phyloP scores from a whole-genome alignment of 2,888 invertebrate species.

The Nemurella pictetii region DNA sequence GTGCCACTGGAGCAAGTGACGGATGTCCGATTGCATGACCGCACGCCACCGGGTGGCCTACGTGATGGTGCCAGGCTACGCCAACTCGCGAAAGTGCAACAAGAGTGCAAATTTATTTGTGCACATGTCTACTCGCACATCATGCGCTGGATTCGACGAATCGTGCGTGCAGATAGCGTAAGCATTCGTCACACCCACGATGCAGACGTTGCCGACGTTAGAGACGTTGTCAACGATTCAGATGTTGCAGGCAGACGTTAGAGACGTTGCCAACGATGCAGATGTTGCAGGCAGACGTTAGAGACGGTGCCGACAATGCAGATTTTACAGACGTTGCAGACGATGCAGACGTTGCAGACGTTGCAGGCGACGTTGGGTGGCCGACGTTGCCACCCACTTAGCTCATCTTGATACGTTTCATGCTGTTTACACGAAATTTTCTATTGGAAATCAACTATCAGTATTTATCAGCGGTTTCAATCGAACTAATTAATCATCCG shows the following conservation, averaged over 20 bases:
- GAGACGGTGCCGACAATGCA: background rate
- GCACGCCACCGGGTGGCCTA: background rate
- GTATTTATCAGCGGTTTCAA: background rate
- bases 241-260: no score
- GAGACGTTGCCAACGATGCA: no score
- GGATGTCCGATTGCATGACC: no score
- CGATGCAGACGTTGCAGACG: background rate
- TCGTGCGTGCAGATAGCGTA: no score
- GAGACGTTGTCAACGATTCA: background rate
- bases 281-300: background rate
- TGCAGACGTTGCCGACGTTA: background rate
- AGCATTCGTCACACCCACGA: no score
- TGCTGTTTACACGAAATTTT: no score
- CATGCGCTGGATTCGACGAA: background rate
- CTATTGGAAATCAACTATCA: background rate
- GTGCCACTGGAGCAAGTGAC: no score
- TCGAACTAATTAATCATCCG: background rate
- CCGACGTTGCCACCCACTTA: background rate
- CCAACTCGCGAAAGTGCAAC: background rate
- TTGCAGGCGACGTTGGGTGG: background rate
- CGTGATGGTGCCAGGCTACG: background rate
- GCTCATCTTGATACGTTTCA: no score
- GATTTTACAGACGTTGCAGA: background rate
- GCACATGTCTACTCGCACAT: background rate
- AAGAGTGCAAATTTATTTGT: background rate